These are phyloP conservation scores for Eumeta japonica DNA, from an alignment of 1,140 invertebrate genomes.

Conservation along the genomic window DNA sequence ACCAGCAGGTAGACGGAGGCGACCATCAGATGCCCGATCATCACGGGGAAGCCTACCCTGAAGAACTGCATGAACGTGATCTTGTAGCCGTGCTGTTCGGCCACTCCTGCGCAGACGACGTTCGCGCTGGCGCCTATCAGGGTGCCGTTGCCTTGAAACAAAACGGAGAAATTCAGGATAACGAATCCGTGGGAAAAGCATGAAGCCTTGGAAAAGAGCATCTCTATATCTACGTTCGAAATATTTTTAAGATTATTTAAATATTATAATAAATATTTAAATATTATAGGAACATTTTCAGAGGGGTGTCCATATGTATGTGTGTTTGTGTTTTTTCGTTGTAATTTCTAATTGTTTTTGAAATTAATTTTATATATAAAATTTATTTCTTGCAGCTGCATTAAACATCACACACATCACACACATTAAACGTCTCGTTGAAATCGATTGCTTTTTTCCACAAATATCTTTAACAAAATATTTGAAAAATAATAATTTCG, in stretches of 20 bases:
- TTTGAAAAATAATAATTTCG: no score
- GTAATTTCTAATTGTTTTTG: no score
- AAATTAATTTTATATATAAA: no score
- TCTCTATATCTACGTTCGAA: no score
- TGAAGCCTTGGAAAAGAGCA: no score
- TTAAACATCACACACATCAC: no score
- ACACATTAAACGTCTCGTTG: no score
- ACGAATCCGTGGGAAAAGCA: neutral
- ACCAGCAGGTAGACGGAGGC: conserved; percentile 63
- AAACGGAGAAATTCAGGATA: no score
- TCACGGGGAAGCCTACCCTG: conserved; percentile 77
- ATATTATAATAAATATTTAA: neutral
- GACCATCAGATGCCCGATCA: conserved; percentile 62
- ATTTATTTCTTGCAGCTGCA: no score
- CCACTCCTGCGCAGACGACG: conserved; percentile 83
- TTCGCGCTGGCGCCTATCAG: no score
- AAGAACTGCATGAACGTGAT: conserved; percentile 78
- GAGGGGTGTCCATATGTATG: neutral
- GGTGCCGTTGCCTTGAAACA: conserved; percentile 71
- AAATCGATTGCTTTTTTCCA: no score
- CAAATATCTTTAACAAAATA: no score
- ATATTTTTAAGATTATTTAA: neutral
- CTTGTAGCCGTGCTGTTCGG: conserved; percentile 80
- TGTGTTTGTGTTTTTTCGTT: conserved; percentile 6
- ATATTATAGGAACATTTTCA: neutral